Conservation (phyloP, 2,888 invertebrate species). For the Chaetoderma sp. region DNA sequence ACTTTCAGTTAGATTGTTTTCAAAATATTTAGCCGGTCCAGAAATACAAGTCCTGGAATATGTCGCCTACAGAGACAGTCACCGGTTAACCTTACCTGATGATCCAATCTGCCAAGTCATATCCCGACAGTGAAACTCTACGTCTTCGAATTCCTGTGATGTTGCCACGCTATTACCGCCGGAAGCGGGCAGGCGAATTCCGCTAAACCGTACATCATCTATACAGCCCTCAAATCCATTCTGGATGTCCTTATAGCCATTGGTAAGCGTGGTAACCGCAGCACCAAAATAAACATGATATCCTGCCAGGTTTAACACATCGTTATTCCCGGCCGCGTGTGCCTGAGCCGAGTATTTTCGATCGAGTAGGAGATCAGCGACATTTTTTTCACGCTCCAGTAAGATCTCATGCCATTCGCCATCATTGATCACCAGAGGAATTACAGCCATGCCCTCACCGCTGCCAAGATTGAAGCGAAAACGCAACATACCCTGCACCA, state of each 20-base stretch:
- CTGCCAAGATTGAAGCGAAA: constrained; percentile 93
- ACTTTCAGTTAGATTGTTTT: too few relatives aligned
- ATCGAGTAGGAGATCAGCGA: constrained; percentile 83
- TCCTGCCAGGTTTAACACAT: constrained; percentile 86
- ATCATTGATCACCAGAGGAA: constrained; percentile 83
- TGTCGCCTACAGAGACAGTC: too few relatives aligned
- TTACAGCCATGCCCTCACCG: constrained; percentile 87
- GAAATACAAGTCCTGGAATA: too few relatives aligned
- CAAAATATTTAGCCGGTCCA: too few relatives aligned
- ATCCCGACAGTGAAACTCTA: constrained; percentile 69
- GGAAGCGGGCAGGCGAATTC: constrained; percentile 77
- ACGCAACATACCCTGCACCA: constrained; percentile 86
- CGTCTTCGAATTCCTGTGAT: constrained; percentile 66
- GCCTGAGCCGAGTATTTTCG: constrained; percentile 78
- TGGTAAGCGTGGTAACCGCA: constrained; percentile 73
- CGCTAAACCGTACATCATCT: constrained; percentile 85
- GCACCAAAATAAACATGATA: constrained; percentile 89
- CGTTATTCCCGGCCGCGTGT: constrained; percentile 82
- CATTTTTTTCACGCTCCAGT: constrained; percentile 83
- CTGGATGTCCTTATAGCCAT: constrained; percentile 73
- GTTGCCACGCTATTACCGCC: constrained; percentile 70
- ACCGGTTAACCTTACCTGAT: too few relatives aligned
- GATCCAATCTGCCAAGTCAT: too few relatives aligned
- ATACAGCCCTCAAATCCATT: constrained; percentile 92
- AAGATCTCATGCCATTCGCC: constrained; percentile 85